Conservation (phyloP, 1,140 invertebrate genomes). For the Xylocopa sonorina region DNA sequence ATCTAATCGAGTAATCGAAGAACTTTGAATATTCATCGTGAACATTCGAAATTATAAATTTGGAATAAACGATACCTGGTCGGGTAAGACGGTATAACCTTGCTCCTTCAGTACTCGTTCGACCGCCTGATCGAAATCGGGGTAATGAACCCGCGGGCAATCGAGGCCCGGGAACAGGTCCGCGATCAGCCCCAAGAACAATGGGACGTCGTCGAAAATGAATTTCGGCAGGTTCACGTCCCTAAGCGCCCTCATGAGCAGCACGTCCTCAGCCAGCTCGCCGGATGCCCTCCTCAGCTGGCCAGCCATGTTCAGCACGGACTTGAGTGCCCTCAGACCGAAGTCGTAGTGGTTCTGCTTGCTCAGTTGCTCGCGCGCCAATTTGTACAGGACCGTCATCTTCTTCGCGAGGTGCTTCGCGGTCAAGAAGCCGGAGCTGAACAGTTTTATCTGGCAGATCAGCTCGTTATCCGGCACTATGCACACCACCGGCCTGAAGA, state of each 20-base stretch:
- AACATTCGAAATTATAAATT: too few relatives aligned
- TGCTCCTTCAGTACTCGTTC: conserved; percentile 85
- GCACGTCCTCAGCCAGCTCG: conserved; percentile 90
- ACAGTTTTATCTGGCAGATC: conserved; percentile 95
- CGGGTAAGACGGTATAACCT: conserved; percentile 87
- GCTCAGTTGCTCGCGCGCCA: conserved; percentile 92
- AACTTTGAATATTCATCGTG: too few relatives aligned
- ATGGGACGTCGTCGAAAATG: conserved; percentile 93
- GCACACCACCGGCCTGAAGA: conserved; percentile 95
- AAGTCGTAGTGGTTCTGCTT: conserved; percentile 97
- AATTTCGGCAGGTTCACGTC: conserved; percentile 97
- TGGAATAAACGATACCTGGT: conserved; percentile 91
- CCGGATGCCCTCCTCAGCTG: conserved; percentile 90
- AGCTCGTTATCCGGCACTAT: conserved; percentile 94
- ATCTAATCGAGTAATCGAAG: too few relatives aligned
- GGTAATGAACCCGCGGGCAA: conserved; percentile 91
- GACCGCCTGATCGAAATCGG: conserved; percentile 91
- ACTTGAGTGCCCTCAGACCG: conserved; percentile 93
- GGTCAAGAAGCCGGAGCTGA: conserved; percentile 93
- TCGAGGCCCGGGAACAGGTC: conserved; percentile 95
- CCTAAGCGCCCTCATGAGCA: conserved; percentile 93
- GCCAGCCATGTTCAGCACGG: conserved; percentile 94
- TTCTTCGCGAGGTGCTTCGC: conserved; percentile 95
- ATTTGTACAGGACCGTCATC: conserved; percentile 94
- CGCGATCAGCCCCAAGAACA: conserved; percentile 93